These are phyloP conservation scores for Brotula barbata DNA, from an alignment of 2,797 vertebrate species.

Conservation along the genomic window DNA sequence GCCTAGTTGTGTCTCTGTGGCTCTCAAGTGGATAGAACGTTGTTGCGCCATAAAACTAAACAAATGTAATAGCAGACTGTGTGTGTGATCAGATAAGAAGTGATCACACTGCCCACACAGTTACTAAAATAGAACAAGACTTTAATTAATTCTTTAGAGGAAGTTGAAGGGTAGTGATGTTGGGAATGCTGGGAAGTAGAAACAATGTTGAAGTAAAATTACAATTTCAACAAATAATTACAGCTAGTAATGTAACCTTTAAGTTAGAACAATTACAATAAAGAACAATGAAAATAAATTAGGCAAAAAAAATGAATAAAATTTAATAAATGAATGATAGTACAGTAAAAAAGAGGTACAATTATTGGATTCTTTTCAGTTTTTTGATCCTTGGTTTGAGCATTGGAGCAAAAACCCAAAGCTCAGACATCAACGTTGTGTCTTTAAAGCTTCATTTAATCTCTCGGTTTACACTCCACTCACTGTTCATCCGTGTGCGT, in stretches of 20 bases:
- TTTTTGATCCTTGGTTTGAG: background rate
- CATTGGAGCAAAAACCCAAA: background rate
- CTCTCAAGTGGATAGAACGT: slow-evolving; percentile 6
- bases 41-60: slow-evolving; percentile 7
- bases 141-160: slow-evolving; percentile 1
- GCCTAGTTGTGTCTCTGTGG: no score
- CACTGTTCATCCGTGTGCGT: no score
- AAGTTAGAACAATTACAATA: no score
- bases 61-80: slow-evolving; percentile 9
- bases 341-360: no score
- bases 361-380: no score
- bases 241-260: no score
- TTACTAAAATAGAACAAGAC: slow-evolving; percentile 16
- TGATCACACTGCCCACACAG: slow-evolving; percentile 25
- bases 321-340: no score
- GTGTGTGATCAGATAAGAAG: slow-evolving; percentile 25
- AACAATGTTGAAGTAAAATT: no score
- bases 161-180: background rate
- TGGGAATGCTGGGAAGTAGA: no score
- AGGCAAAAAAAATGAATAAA: no score
- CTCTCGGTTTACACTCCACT: slow-evolving; percentile 36
- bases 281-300: no score
- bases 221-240: no score
- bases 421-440: slow-evolving; percentile 1
- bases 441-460: slow-evolving; percentile 45